Conservation (phyloP, 2,113 vertebrate species). For the Nansenia antarctica region DNA sequence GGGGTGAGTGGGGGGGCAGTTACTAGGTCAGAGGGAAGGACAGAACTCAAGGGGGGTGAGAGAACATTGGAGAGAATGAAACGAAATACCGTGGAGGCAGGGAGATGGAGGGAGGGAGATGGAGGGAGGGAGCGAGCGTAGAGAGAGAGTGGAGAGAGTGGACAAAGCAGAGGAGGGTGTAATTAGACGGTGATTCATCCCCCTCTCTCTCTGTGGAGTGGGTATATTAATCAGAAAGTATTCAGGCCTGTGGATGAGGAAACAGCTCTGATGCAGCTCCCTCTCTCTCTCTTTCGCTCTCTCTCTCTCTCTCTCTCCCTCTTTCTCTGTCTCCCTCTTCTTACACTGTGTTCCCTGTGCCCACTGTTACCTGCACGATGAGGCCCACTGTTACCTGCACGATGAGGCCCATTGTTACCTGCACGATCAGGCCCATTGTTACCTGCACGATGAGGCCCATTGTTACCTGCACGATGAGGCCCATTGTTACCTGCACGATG, state of each 20-base stretch:
- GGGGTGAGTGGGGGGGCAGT: too few species aligned
- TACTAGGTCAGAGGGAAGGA: neutral
- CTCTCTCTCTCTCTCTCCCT: too few species aligned
- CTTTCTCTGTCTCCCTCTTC: neutral
- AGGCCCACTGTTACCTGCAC: too few species aligned
- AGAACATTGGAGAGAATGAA: neutral
- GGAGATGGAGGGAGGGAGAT: neutral
- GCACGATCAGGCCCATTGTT: neutral
- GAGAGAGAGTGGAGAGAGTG: neutral
- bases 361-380: neutral
- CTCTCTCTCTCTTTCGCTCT: neutral
- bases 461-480: neutral
- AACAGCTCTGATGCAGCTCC: neutral
- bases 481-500: neutral
- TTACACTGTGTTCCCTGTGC: neutral
- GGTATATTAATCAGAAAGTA: neutral
- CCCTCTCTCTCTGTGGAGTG: neutral
- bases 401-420: neutral
- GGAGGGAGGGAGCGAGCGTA: neutral
- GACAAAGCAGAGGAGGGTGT: slow-evolving; percentile 4
- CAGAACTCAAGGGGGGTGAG: neutral
- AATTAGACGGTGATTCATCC: slow-evolving; percentile 4
- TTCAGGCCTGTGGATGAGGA: neutral
- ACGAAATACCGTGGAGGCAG: neutral
- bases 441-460: neutral